Evolutionary conservation across 1,140 invertebrate species (phyloP).

Genomic region (Sipha flava): DNA sequence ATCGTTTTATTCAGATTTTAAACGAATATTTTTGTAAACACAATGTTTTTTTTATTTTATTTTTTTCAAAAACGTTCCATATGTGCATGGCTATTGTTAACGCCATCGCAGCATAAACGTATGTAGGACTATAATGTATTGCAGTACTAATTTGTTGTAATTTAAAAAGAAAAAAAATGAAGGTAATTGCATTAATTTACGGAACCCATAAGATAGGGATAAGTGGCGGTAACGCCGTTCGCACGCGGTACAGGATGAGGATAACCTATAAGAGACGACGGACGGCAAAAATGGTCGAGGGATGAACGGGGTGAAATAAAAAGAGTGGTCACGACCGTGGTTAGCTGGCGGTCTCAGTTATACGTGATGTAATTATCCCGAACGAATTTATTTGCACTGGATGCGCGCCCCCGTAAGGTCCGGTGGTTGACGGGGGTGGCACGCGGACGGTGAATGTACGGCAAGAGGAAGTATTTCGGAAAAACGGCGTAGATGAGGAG

Average conservation of each 20-base stretch:
- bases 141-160: neutral
- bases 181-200: neutral
- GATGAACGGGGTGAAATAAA: neutral
- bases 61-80: too few species aligned
- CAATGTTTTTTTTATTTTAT: neutral
- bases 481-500: neutral
- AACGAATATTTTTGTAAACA: neutral
- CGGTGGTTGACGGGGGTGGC: neutral
- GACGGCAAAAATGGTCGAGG: neutral
- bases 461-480: neutral
- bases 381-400: constrained; percentile 9
- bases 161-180: too few species aligned
- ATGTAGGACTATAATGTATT: too few species aligned
- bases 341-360: neutral
- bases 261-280: neutral
- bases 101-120: too few species aligned
- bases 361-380: constrained; percentile 10
- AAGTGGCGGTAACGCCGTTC: neutral
- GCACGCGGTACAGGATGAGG: neutral
- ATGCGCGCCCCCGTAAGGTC: neutral
- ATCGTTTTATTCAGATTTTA: too few species aligned
- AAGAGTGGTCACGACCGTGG: neutral
- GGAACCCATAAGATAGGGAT: neutral
- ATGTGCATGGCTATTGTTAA: too few species aligned
- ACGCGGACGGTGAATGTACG: neutral